Conservation (phyloP, 2,888 invertebrate species). For the Nesidiocoris tenuis region DNA sequence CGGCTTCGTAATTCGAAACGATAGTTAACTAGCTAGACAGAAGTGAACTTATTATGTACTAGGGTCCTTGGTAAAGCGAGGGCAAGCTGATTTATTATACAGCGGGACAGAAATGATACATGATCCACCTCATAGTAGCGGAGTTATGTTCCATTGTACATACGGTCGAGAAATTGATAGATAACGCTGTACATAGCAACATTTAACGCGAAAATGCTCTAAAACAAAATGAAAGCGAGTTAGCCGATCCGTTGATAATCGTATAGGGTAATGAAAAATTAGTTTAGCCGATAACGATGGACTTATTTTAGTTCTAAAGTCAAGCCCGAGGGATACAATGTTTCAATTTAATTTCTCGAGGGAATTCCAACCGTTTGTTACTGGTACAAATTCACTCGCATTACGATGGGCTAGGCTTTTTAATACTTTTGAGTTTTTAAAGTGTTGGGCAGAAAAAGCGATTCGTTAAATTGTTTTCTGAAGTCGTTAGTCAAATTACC, state of each 20-base stretch:
- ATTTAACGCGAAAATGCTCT: conserved; percentile 24
- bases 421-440: too few species aligned
- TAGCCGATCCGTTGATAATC: conserved; percentile 18
- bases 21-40: conserved; percentile 13
- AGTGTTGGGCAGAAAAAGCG: too few species aligned
- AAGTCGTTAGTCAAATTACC: too few species aligned
- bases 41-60: neutral
- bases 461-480: too few species aligned
- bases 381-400: too few species aligned
- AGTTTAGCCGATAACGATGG: conserved; percentile 25
- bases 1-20: conserved; percentile 16
- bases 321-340: conserved; percentile 6
- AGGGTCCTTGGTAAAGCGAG: conserved; percentile 26
- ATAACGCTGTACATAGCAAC: conserved; percentile 28
- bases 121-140: conserved; percentile 3
- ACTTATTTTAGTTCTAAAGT: conserved; percentile 26
- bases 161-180: conserved; percentile 9
- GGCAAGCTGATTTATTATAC: conserved; percentile 12
- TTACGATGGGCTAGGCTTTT: too few species aligned
- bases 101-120: conserved; percentile 15
- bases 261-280: conserved; percentile 22
- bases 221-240: conserved; percentile 11
- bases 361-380: too few species aligned
- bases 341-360: too few species aligned
- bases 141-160: conserved; percentile 28